Base-by-base conservation (phyloP, 2,113 vertebrate species). In the Actenoides hombroni region DNA sequence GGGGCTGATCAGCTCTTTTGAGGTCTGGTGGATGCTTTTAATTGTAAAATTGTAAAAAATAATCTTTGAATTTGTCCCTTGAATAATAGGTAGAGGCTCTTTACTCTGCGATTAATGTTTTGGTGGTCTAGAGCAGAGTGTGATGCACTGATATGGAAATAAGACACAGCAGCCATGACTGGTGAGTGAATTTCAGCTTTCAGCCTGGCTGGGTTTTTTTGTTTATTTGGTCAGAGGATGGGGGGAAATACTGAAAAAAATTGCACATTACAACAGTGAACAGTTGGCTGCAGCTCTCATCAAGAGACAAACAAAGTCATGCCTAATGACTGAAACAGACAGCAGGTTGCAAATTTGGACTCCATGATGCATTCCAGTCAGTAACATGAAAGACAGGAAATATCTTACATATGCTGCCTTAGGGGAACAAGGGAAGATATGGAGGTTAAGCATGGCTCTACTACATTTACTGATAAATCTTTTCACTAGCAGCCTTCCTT, bases 311-410 rank as follows among this genome's bases (percentile, higher is more conserved):
- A 82, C 63, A 37, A 48, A 94, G 20, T 56, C 40, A 25, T 61
- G 77, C 70, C 25, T 96, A 92, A 97, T 95, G 91, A 82, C 79
- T 91, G 96, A 92, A 92, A 76, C 89, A 94, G 88, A 68, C 79
- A 93, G 96, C 90, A 97, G 89, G 89, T 95, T 96, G 83, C 92
- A 97, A 11, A 91, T 94, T 89, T 95, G 86, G 94, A 74, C 69
- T 94, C 57, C n/a, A 5, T 65, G 85, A 94, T 80, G 56, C 61
- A 65, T 94, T 96, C 79, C 88, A 82, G 82, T 71, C 53, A 94
- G 89, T 9, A 79, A 92, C 69, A 81, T 96, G 93, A 91, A 97
- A 95, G 89, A 65, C 69, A 92, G 96, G 93, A 95, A 96, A 83
- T 91, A 85, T 33, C 71, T 92, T 89, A 64, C 76, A 93, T 40